Conservation (phyloP, 2,797 vertebrate genomes). For the Pseudotriccus pelzelni region DNA sequence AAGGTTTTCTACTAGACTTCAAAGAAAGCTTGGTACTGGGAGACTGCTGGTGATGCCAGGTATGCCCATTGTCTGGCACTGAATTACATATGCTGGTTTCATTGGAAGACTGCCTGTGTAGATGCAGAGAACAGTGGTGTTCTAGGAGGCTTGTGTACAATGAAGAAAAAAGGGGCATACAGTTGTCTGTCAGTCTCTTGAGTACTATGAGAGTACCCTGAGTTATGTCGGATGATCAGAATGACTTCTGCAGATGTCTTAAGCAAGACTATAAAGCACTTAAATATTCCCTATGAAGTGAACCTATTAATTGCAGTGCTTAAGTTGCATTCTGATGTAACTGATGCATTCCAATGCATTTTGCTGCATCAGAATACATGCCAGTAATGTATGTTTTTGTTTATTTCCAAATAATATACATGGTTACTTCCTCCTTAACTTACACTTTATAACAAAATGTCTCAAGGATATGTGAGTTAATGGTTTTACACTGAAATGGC, state of each 20-base stretch:
- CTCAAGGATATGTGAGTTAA: not conserved
- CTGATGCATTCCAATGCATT: not conserved
- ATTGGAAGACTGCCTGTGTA: not conserved
- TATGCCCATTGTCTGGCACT: no score
- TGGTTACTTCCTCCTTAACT: slow-evolving; percentile 10
- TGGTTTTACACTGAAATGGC: not conserved
- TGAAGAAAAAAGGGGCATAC: not conserved
- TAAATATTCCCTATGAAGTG: not conserved
- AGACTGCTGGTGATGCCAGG: not conserved
- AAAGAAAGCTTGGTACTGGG: not conserved
- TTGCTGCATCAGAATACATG: not conserved
- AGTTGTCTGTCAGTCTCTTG: not conserved
- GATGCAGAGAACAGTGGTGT: not conserved
- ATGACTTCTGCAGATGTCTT: not conserved
- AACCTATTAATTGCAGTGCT: not conserved
- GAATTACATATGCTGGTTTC: not conserved
- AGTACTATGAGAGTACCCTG: not conserved
- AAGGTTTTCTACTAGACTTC: not conserved
- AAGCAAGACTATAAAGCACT: not conserved
- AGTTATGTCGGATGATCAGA: not conserved
- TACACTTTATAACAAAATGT: not conserved
- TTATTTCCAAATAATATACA: slow-evolving; percentile 20
- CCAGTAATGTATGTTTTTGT: not conserved
- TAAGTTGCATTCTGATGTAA: not conserved
- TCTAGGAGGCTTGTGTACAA: not conserved